Evolutionary conservation across 2,113 vertebrate genomes (phyloP).

Genomic region (Lates calcarifer): DNA sequence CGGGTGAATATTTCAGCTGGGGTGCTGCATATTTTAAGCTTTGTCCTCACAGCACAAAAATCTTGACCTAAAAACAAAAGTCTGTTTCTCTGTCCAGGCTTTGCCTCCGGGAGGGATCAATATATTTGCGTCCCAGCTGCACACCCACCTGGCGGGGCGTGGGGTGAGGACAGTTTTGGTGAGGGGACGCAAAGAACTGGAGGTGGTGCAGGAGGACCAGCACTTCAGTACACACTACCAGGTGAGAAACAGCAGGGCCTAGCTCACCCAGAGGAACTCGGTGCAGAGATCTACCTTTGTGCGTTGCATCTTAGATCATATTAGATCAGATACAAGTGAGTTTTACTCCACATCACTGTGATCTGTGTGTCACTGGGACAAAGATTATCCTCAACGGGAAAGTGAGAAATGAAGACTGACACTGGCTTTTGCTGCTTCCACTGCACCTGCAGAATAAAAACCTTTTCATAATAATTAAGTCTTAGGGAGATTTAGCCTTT

Average conservation of each 20-base stretch:
- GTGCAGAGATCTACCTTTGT: background rate
- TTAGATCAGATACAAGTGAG: background rate
- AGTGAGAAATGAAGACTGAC: background rate
- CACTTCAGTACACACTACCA: conserved; percentile 98
- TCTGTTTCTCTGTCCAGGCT: conserved; percentile 80
- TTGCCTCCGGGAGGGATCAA: conserved; percentile 88
- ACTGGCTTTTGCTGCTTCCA: background rate
- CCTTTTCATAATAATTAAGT: background rate
- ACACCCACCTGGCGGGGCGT: conserved; percentile 93
- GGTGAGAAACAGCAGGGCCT: conserved; percentile 78
- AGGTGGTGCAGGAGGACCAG: conserved; percentile 90
- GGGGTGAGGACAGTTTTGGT: conserved; percentile 89
- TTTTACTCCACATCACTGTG: background rate
- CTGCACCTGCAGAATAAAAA: conserved; percentile 8
- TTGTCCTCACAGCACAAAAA: background rate
- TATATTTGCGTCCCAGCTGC: conserved; percentile 97
- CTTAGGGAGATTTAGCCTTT: background rate
- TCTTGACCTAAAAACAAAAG: background rate
- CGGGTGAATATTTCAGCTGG: background rate
- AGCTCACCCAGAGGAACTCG: background rate
- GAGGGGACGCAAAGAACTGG: conserved; percentile 84
- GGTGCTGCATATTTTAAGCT: background rate
- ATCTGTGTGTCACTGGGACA: background rate
- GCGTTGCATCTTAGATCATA: background rate
- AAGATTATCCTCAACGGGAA: conserved; percentile 1